Conservation (phyloP, 2,797 vertebrate genomes). For the Malurus leucopterus region DNA sequence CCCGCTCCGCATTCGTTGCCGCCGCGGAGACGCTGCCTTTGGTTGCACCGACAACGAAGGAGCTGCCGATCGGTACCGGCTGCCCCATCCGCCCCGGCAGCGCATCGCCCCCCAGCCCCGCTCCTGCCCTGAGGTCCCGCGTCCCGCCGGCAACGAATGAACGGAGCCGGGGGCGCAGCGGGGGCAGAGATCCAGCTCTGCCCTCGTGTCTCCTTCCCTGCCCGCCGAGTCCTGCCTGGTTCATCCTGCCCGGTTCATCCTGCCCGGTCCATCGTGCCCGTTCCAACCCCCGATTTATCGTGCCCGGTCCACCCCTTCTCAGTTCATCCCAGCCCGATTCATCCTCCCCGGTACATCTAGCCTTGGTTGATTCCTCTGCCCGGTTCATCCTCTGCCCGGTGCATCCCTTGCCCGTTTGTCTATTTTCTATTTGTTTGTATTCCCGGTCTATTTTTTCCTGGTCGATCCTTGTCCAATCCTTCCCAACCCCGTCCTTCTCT, state of each 20-base stretch:
- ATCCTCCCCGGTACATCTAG: background rate
- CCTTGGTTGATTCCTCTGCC: background rate
- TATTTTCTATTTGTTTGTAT: too few relatives aligned
- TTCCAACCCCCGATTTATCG: background rate
- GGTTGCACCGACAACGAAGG: background rate
- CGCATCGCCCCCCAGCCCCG: background rate
- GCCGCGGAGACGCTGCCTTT: background rate
- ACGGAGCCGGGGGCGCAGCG: background rate
- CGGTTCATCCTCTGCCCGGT: background rate
- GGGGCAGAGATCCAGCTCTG: background rate
- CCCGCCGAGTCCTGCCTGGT: background rate
- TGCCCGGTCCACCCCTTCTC: background rate
- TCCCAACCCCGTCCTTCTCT: background rate
- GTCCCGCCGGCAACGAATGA: background rate
- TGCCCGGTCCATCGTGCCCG: too few relatives aligned
- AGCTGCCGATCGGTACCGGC: background rate
- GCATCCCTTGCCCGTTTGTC: background rate
- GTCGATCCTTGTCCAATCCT: too few relatives aligned
- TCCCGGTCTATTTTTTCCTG: background rate
- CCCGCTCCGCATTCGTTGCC: background rate
- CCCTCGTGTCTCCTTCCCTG: background rate
- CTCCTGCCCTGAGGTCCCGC: background rate
- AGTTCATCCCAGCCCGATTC: background rate
- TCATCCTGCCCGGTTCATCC: accelerated
- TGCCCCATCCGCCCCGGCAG: too few relatives aligned